A percentile compares a stretch with the other conserved stretches of the same genome.
Evolutionary conservation across 2,888 invertebrate genomes (phyloP).

Genomic region (Bhutanitis thaidina): DNA sequence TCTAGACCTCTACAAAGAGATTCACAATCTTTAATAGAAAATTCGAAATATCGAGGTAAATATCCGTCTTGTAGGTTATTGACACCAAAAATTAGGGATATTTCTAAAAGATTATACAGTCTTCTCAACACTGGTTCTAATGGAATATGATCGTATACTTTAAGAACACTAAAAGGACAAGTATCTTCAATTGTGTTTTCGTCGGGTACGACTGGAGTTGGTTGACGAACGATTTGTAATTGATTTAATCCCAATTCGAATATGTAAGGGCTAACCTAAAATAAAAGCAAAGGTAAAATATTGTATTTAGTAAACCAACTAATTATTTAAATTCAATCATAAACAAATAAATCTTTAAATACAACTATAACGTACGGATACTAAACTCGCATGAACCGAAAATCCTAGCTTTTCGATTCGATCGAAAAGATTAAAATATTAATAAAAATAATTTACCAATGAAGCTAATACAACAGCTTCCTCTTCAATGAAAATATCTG

Average conservation of each 20-base stretch:
- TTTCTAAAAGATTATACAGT: constrained; percentile 76
- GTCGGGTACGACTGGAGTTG: constrained; percentile 50
- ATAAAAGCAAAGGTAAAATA: too few relatives aligned
- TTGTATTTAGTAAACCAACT: too few relatives aligned
- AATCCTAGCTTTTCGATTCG: too few relatives aligned
- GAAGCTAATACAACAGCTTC: constrained; percentile 56
- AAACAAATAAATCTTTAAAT: too few relatives aligned
- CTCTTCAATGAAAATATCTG: constrained; percentile 64
- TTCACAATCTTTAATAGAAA: constrained; percentile 79
- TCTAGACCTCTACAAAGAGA: constrained; percentile 76
- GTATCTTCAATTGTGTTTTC: constrained; percentile 52
- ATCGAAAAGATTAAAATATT: too few relatives aligned
- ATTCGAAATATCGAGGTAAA: constrained; percentile 80
- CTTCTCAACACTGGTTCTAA: constrained; percentile 73
- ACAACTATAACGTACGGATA: too few relatives aligned
- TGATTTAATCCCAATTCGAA: constrained; percentile 71
- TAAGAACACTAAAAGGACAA: constrained; percentile 58
- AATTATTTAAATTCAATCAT: too few relatives aligned
- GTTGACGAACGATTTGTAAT: constrained; percentile 76
- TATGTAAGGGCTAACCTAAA: constrained; percentile 73
- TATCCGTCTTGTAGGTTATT: constrained; percentile 76
- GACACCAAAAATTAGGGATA: constrained; percentile 57
- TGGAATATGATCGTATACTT: constrained; percentile 79
- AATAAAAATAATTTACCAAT: constrained; percentile 40
- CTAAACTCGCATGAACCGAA: too few relatives aligned